phyloP scores from a whole-genome alignment of 2,888 invertebrate species.

The Philhelius pedissequus region DNA sequence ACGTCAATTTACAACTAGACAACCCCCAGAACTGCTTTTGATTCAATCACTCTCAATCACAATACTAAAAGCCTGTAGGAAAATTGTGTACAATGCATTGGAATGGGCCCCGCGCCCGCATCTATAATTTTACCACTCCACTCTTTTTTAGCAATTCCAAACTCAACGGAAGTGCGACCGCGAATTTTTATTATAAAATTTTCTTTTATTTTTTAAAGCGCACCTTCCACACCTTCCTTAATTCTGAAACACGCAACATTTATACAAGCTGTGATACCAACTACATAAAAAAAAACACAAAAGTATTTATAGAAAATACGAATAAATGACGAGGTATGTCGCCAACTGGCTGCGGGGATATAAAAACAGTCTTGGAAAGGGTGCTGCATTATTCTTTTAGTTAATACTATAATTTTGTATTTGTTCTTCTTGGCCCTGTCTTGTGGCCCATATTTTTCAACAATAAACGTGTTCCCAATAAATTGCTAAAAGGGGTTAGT shows the following conservation, averaged over 20 bases:
- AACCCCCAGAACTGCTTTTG: too few species aligned
- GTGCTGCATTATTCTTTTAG: neutral
- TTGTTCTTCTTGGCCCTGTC: slow-evolving; percentile 22
- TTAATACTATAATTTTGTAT: neutral
- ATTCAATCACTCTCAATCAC: too few species aligned
- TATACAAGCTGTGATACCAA: neutral
- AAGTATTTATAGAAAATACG: neutral
- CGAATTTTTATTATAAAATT: neutral
- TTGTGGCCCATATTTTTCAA: slow-evolving; percentile 9
- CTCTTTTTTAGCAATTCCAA: neutral
- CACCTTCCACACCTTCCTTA: neutral
- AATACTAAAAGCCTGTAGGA: too few species aligned
- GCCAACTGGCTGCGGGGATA: neutral
- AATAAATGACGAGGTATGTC: neutral
- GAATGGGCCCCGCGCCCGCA: too few species aligned
- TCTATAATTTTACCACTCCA: neutral
- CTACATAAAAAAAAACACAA: neutral
- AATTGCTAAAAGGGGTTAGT: slow-evolving; percentile 17
- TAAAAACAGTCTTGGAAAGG: neutral
- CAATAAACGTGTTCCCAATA: slow-evolving; percentile 3
- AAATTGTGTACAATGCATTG: too few species aligned
- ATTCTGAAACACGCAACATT: slow-evolving; percentile 27
- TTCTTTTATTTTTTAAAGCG: neutral
- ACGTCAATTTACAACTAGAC: too few species aligned
- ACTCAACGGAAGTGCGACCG: neutral